These are phyloP conservation scores for Corythucha ciliata DNA, from an alignment of 2,888 invertebrate genomes.

Conservation along the genomic window DNA sequence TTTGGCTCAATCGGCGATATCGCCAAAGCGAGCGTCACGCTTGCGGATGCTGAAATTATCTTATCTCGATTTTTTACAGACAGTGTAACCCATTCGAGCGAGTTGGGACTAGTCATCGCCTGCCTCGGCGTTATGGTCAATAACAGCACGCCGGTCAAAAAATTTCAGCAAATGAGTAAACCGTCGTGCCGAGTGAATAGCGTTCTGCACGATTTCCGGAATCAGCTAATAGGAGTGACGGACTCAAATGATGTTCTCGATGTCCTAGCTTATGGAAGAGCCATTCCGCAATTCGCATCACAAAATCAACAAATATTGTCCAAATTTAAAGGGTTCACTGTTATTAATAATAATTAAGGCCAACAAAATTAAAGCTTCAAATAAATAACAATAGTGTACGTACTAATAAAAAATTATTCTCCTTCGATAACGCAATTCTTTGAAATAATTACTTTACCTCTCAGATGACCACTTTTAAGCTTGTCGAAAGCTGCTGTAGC, in stretches of 20 bases:
- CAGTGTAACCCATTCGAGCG: not conserved
- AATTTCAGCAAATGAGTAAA: slow-evolving; percentile 29
- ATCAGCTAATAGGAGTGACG: slow-evolving; percentile 3
- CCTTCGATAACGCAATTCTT: too few species aligned
- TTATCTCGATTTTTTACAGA: slow-evolving; percentile 10
- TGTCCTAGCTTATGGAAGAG: slow-evolving; percentile 9
- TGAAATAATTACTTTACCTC: slow-evolving; percentile 66
- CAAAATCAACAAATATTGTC: too few species aligned
- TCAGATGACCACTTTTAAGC: slow-evolving; percentile 54
- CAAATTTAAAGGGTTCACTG: too few species aligned
- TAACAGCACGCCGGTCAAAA: slow-evolving; percentile 23
- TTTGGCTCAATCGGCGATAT: slow-evolving; percentile 26
- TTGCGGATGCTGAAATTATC: slow-evolving; percentile 20
- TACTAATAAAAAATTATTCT: too few species aligned
- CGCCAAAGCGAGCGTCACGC: slow-evolving; percentile 17
- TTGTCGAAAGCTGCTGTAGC: slow-evolving; percentile 59
- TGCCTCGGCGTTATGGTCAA: slow-evolving; percentile 22
- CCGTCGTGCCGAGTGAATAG: slow-evolving; percentile 5
- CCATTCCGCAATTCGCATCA: slow-evolving; percentile 10
- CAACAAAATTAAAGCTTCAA: too few species aligned
- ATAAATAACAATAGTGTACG: too few species aligned
- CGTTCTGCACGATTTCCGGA: slow-evolving; percentile 5
- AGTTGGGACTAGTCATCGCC: slow-evolving; percentile 20
- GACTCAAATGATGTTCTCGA: slow-evolving; percentile 15
- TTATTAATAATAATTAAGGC: too few species aligned